A percentile compares a stretch with the other conserved stretches of the same genome.
Conservation (phyloP, 2,797 vertebrate species). For the Myotis vivesi region DNA sequence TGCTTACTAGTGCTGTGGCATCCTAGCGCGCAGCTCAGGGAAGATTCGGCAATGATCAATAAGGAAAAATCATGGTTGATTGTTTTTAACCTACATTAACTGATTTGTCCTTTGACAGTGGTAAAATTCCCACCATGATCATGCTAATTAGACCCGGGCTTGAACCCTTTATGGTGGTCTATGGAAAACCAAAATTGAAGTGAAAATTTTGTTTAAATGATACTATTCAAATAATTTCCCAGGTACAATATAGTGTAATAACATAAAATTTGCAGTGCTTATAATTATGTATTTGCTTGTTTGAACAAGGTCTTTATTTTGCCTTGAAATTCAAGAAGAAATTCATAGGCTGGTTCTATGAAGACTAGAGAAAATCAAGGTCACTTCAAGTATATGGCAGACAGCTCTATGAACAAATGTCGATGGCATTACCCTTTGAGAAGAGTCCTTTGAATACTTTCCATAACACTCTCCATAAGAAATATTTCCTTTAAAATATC, state of each 20-base stretch:
- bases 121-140: neutral
- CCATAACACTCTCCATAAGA: neutral
- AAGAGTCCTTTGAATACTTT: neutral
- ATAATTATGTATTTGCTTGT: neutral
- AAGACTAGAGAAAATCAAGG: neutral
- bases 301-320: neutral
- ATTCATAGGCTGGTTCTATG: neutral
- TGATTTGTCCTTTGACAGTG: neutral
- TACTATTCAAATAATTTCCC: neutral
- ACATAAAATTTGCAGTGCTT: neutral
- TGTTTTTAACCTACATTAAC: conserved; percentile 26
- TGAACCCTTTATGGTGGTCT: neutral
- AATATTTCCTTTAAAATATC: neutral
- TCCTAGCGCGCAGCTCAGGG: neutral
- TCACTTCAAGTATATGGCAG: neutral
- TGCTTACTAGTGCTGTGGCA: neutral
- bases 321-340: neutral
- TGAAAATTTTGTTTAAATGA: neutral
- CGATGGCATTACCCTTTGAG: neutral
- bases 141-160: neutral
- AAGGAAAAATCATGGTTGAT: neutral
- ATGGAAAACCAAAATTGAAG: neutral
- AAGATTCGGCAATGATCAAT: neutral
- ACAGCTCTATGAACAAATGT: neutral
- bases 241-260: neutral